A percentile compares a stretch with the other conserved stretches of the same genome.
These are phyloP conservation scores for Panonychus citri DNA, from an alignment of 1,140 invertebrate genomes.

Conservation along the genomic window DNA sequence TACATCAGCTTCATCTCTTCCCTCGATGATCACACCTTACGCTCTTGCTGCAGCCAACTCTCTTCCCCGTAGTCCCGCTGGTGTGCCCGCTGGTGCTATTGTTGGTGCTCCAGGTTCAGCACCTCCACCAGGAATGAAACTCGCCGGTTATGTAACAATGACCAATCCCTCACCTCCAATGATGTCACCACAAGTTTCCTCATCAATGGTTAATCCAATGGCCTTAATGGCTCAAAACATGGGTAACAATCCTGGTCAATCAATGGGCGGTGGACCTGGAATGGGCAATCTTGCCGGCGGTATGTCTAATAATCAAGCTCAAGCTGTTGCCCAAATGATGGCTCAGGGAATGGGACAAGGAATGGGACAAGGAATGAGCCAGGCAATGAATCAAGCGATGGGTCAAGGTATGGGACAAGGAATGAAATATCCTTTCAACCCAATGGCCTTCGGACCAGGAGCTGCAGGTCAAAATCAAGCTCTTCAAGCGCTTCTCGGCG, in stretches of 20 bases:
- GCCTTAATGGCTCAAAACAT: background rate
- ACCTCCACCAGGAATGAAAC: slow-evolving; percentile 4
- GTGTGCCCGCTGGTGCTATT: slow-evolving; percentile 2
- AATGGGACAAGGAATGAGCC: background rate
- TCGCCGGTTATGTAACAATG: slow-evolving; percentile 3
- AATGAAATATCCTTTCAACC: background rate
- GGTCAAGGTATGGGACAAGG: background rate
- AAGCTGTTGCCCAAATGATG: background rate
- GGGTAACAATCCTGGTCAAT: background rate
- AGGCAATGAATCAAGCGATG: background rate
- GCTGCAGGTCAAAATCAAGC: background rate
- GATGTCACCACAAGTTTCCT: background rate
- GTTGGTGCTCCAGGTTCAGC: slow-evolving; percentile 1
- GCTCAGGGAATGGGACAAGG: background rate
- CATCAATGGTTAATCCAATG: background rate
- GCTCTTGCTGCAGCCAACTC: background rate
- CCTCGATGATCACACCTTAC: background rate
- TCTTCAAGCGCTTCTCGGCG: background rate
- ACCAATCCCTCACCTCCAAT: background rate
- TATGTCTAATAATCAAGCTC: background rate
- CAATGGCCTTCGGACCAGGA: background rate
- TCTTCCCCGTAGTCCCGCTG: background rate
- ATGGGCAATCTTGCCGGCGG: background rate
- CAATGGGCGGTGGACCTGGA: background rate
- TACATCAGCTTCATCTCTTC: background rate